Base-by-base conservation (phyloP, 2,888 invertebrate species). In the Dryobotodes eremita region DNA sequence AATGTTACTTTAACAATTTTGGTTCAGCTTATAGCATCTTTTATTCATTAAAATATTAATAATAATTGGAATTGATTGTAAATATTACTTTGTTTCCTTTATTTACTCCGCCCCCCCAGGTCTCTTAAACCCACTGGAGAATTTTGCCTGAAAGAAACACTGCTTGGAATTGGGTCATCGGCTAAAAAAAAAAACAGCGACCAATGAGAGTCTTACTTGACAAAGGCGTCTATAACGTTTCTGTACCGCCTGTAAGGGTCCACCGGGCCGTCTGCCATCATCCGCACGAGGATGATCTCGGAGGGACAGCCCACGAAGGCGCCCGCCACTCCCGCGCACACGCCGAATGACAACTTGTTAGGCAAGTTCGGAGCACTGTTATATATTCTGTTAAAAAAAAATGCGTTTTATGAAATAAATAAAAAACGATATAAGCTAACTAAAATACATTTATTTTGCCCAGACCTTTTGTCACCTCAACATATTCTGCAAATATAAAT, bases 261-360 rank as follows among this genome's bases (percentile, higher is more conserved):
- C 36, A 80, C 59, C 20, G 90, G 98, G 23, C 99, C 99, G 95
- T 99, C 99, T 0, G 99, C 98, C 79, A 99, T 99, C 99, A 99
- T 99, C 86, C 99, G 97, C 75, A 99, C 98, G 20, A 99, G 97
- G 6, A 98, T 98, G 74, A 99, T 98, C 96, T 99, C 99, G 0
- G 99, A 98, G 0, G 99, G 99, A 31, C 99, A 99, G 62, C 99
- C 99, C 64, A 99, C 98, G 92, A 99, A 98, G 10, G 99, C 98
- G 13, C 99, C 99, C 59, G 97, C 96, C 23, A 97, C 93, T 1
- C 99, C 99, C 5, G 99, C 99, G 6, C 97, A 95, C 96, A 98
- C 97, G 64, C 99, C 99, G 83, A 99, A 97, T 0, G 93, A 96
- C 84, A 99, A 98, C 95, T 99, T 99, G 70, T 97, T 97, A 0